These are phyloP conservation scores for Symphodus melops DNA, from an alignment of 2,113 vertebrate genomes.

Conservation along the genomic window DNA sequence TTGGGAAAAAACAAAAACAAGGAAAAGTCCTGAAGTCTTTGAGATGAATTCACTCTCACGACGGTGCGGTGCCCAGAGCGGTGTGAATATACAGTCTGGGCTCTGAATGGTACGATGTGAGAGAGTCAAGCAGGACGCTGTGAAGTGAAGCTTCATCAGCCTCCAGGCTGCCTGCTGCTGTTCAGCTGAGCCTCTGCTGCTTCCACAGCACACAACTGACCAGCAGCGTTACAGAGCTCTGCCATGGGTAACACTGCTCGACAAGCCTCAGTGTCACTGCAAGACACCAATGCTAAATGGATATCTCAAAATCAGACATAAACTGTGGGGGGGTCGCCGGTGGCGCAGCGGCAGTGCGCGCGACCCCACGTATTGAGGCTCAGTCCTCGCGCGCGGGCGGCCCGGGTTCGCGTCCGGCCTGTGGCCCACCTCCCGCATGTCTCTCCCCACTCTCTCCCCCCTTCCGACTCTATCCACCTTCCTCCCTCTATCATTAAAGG, in stretches of 20 bases:
- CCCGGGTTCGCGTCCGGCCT: too few species aligned
- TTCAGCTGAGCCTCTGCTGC: constrained; percentile 36
- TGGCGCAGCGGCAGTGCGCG: too few species aligned
- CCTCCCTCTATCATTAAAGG: too few species aligned
- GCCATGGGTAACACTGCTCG: neutral
- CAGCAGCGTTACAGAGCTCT: constrained; percentile 10
- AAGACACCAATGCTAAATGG: neutral
- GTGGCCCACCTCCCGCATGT: too few species aligned
- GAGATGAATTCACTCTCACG: constrained; percentile 86
- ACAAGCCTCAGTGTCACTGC: neutral
- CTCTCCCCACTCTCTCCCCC: too few species aligned
- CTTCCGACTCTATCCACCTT: too few species aligned
- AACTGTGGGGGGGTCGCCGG: too few species aligned
- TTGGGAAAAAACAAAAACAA: constrained; percentile 81
- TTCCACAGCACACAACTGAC: constrained; percentile 36
- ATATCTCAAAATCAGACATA: constrained; percentile 1
- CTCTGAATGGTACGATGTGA: constrained; percentile 66
- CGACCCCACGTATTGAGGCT: too few species aligned
- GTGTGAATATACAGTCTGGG: constrained; percentile 82
- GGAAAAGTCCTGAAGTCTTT: constrained; percentile 86
- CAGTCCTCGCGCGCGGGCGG: too few species aligned
- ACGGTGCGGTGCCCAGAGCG: constrained; percentile 81
- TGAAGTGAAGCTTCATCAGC: constrained; percentile 52
- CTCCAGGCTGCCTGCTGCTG: constrained; percentile 38
- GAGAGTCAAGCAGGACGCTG: constrained; percentile 77